phyloP scores from a whole-genome alignment of 2,888 invertebrate species.

The Brachynemurus nebulosus region DNA sequence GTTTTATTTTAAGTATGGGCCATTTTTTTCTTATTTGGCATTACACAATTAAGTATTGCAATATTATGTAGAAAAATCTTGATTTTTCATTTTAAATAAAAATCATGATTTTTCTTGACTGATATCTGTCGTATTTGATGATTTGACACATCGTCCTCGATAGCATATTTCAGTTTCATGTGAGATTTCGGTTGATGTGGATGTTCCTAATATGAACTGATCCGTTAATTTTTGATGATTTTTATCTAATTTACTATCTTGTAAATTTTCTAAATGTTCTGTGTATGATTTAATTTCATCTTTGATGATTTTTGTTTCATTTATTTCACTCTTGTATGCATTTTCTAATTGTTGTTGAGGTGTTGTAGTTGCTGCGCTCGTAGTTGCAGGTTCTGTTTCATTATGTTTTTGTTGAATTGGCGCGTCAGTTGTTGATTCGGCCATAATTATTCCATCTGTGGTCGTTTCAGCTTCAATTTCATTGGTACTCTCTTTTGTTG shows the following conservation, averaged over 20 bases:
- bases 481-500: slow-evolving; percentile 17
- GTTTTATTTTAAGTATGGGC: no score
- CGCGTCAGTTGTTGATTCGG: slow-evolving; percentile 11
- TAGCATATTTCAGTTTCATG: slow-evolving; percentile 84
- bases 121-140: slow-evolving; percentile 23
- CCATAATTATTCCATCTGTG: slow-evolving; percentile 12
- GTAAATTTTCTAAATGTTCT: slow-evolving; percentile 1
- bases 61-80: no score
- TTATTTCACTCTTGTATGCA: not conserved
- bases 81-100: no score
- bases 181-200: slow-evolving; percentile 67
- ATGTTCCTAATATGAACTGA: slow-evolving; percentile 50
- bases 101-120: slow-evolving; percentile 26
- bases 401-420: slow-evolving; percentile 14
- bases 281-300: slow-evolving; percentile 6
- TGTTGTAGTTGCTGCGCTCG: slow-evolving; percentile 11
- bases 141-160: slow-evolving; percentile 69
- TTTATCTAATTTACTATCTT: slow-evolving; percentile 21
- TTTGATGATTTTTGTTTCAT: slow-evolving; percentile 3
- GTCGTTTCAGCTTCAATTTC: slow-evolving; percentile 6
- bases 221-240: no score
- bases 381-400: no score
- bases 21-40: no score
- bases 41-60: no score
- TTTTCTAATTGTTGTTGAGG: slow-evolving; percentile 13